A percentile compares a stretch with the other conserved stretches of the same genome.
Conservation (phyloP, 2,888 invertebrate species). For the Apamea sordens region DNA sequence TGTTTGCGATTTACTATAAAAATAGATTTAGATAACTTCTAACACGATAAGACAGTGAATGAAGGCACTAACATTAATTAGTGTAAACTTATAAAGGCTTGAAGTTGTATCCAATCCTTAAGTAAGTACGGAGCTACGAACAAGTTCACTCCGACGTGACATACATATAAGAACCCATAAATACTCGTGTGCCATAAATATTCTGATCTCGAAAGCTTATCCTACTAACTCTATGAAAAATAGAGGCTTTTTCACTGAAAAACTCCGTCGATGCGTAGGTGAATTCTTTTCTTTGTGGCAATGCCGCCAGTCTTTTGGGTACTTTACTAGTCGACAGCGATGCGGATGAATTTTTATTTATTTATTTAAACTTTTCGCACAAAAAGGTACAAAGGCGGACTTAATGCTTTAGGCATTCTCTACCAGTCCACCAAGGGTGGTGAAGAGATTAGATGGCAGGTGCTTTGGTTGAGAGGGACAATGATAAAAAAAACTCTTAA, state of each 20-base stretch:
- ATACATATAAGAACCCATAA: constrained; percentile 44
- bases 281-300: not conserved
- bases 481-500: too few species aligned
- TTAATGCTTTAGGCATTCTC: too few species aligned
- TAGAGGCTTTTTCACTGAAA: constrained; percentile 14
- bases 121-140: constrained; percentile 11
- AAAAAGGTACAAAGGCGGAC: too few species aligned
- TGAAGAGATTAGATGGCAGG: too few species aligned
- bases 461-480: too few species aligned
- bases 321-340: not conserved
- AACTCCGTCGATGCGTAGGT: not conserved
- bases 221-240: constrained; percentile 15
- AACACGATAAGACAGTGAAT: not conserved
- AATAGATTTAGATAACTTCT: not conserved
- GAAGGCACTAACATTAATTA: constrained; percentile 4
- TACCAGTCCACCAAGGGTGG: too few species aligned
- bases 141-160: constrained; percentile 31
- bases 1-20: not conserved
- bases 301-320: not conserved
- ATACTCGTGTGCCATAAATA: constrained; percentile 51
- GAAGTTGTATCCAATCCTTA: not conserved
- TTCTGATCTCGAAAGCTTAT: constrained; percentile 39
- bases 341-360: not conserved
- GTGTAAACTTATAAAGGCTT: not conserved
- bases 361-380: too few species aligned